phyloP scores from a whole-genome alignment of 2,797 vertebrate genomes.

The Melanotaenia parkinsoni region DNA sequence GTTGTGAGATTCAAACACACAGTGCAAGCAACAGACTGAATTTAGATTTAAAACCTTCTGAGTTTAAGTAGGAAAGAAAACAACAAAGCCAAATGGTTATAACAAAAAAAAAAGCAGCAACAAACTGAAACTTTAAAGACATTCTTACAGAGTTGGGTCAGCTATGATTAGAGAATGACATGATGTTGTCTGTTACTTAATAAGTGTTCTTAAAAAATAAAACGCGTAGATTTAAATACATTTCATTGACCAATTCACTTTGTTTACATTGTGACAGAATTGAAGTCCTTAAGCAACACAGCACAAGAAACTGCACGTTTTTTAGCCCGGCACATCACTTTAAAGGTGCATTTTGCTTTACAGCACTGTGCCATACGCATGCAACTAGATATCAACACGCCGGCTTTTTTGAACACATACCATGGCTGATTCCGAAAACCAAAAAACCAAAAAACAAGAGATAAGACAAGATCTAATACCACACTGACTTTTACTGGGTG shows the following conservation, averaged over 20 bases:
- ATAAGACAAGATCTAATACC: no score
- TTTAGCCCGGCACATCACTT: no score
- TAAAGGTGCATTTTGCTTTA: no score
- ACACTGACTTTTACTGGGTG: no score
- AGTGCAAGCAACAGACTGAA: neutral
- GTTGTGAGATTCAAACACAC: no score
- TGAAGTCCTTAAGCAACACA: neutral
- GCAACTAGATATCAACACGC: no score
- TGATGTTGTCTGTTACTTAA: neutral
- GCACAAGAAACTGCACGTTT: no score
- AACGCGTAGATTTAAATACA: neutral
- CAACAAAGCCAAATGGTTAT: neutral
- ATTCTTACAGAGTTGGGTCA: neutral
- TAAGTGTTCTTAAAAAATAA: neutral
- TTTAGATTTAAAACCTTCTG: neutral
- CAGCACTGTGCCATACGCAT: no score
- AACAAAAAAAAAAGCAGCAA: neutral
- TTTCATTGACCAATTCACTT: neutral
- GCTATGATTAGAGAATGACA: neutral
- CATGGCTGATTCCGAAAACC: no score
- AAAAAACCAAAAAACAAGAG: no score
- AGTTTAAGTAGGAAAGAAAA: neutral
- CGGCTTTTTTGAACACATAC: no score
- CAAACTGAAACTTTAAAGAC: neutral
- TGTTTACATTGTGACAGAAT: neutral